Evolutionary conservation across 2,797 vertebrate species (phyloP), one percentile per base, ranked within the genome.

Genomic region (Molossus alvarezi): DNA sequence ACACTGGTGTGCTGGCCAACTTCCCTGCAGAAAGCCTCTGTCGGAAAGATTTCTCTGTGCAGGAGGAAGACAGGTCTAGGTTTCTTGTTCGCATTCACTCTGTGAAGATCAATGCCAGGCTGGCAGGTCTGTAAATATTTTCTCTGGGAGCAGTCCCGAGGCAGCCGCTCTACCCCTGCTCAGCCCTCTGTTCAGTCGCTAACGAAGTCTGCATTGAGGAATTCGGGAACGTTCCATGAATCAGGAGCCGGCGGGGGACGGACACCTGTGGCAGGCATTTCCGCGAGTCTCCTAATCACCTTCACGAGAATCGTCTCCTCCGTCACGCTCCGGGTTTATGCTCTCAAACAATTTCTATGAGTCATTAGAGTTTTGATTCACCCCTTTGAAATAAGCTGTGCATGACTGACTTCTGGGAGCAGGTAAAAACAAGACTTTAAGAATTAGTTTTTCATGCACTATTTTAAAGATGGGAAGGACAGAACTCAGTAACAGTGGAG

Each of bases 51-150:
- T 85, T 86, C 72, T 84, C 71, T 88, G 27, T 45, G 11, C 11
- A 73, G 18, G 14, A 94, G 65, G 77, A 92, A 84, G 62, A 82
- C 48, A 57, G 48, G 55, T 71, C 91, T 82, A 45, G 41, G 33
- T 77, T 96, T 95, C 93, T 76, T 60, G 77, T 94, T 80, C 94
- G 77, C 29, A 55, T 88, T 97, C 29, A 5, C 41, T 75, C 77
- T 81, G 13, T 91, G 97, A 96, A 83, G 92, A 82, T 93, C 93
- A 79, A 23, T 58, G 55, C 79, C n/a, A 81, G 45, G 37, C 45
- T 95, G 86, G 33, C 73, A 92, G 69, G 51, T 95, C 84, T 95
- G 92, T 97, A 97, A 95, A 97, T 94, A 94, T 92, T 93, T 86
- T 79, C 72, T 86, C 67, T 60, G 51, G 55, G 65, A 51, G 58